Percentiles rank a stretch among this genome's conserved stretches.
phyloP scores from a whole-genome alignment of 2,888 invertebrate genomes.

The Biston betularia region DNA sequence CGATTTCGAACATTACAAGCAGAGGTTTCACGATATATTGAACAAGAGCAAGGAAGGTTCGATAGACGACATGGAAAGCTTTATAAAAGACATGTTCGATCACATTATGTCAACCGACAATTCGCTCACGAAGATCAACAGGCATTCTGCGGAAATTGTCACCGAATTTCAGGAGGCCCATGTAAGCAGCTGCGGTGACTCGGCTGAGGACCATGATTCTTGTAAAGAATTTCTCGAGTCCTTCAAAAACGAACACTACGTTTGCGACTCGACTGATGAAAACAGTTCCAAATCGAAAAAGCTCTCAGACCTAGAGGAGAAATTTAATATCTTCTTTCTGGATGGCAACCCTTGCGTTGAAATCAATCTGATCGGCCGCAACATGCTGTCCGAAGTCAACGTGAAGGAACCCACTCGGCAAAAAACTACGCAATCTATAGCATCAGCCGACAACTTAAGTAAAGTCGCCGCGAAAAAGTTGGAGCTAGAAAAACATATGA shows the following conservation, averaged over 20 bases:
- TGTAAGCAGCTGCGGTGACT: slow-evolving; percentile 28
- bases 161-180: slow-evolving; percentile 25
- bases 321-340: slow-evolving; percentile 63
- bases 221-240: slow-evolving; percentile 54
- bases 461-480: slow-evolving; percentile 63
- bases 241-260: slow-evolving; percentile 67
- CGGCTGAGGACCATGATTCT: slow-evolving; percentile 21
- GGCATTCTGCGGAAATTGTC: slow-evolving; percentile 19
- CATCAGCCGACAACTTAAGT: slow-evolving; percentile 70
- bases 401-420: slow-evolving; percentile 55
- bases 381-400: slow-evolving; percentile 70
- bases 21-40: slow-evolving; percentile 70
- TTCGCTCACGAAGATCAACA: slow-evolving; percentile 45
- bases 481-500: slow-evolving; percentile 59
- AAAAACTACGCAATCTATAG: slow-evolving; percentile 50
- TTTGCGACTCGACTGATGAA: slow-evolving; percentile 64
- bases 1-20: slow-evolving; percentile 72
- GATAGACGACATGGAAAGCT: slow-evolving; percentile 70
- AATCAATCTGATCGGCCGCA: slow-evolving; percentile 66
- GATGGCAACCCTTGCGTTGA: slow-evolving; percentile 58
- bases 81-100: slow-evolving; percentile 74
- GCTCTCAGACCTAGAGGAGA: slow-evolving; percentile 54
- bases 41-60: slow-evolving; percentile 64
- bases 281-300: slow-evolving; percentile 43
- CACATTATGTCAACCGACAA: slow-evolving; percentile 69